Percentiles rank a stretch among this genome's conserved stretches.
Evolutionary conservation across 2,113 vertebrate species (phyloP).

Genomic region (Morone saxatilis): DNA sequence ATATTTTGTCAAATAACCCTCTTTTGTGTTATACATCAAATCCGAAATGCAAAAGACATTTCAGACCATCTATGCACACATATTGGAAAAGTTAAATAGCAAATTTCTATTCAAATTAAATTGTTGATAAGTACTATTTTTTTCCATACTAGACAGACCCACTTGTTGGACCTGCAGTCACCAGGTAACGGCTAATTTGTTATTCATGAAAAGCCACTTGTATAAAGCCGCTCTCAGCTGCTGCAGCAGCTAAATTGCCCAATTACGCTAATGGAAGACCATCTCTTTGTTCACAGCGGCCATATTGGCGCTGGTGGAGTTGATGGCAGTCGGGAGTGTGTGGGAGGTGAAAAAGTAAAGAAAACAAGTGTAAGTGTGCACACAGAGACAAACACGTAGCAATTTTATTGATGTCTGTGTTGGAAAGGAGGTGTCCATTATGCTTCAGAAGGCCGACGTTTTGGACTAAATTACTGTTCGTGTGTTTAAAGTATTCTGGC

Average conservation of each 20-base stretch:
- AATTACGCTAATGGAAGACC: constrained; percentile 76
- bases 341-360: constrained; percentile 51
- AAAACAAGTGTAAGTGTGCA: constrained; percentile 48
- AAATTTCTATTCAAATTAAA: constrained; percentile 44
- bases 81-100: constrained; percentile 22
- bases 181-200: constrained; percentile 68
- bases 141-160: constrained; percentile 2
- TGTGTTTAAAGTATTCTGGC: constrained; percentile 52
- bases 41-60: background rate
- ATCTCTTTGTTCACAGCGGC: constrained; percentile 69
- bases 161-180: constrained; percentile 70
- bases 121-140: constrained; percentile 37
- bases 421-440: constrained; percentile 56
- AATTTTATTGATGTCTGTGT: constrained; percentile 61
- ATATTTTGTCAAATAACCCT: background rate
- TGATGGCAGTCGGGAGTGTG: constrained; percentile 35
- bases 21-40: background rate
- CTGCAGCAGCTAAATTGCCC: constrained; percentile 73
- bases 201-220: constrained; percentile 77
- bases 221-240: constrained; percentile 55
- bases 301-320: constrained; percentile 36
- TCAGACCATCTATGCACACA: background rate
- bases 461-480: constrained; percentile 69
- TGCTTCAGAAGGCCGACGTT: constrained; percentile 50
- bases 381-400: constrained; percentile 34